Conservation (phyloP, 2,797 vertebrate genomes). For the Naso thynnoides region DNA sequence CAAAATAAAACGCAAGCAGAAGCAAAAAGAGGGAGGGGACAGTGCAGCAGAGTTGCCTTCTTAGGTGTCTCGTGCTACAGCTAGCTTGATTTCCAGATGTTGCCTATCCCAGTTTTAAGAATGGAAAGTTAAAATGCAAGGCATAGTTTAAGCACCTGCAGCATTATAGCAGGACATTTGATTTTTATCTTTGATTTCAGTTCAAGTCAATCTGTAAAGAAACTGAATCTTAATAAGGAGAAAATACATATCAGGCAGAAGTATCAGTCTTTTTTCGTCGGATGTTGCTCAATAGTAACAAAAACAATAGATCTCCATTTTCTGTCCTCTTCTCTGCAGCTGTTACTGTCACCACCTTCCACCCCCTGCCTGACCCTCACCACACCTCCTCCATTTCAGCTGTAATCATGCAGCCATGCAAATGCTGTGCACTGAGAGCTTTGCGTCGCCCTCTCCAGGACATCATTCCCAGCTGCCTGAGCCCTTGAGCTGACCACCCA, state of each 20-base stretch:
- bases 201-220: conserved; percentile 24
- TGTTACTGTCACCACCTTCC: conserved; percentile 74
- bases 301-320: conserved; percentile 74
- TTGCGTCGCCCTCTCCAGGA: conserved; percentile 76
- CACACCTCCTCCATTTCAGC: conserved; percentile 75
- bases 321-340: conserved; percentile 78
- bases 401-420: conserved; percentile 82
- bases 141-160: conserved; percentile 44
- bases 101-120: too few species aligned
- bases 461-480: conserved; percentile 82
- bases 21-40: too few species aligned
- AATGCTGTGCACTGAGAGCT: conserved; percentile 76
- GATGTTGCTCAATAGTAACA: conserved; percentile 49
- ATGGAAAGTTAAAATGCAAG: conserved; percentile 65
- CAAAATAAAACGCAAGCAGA: too few species aligned
- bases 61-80: too few species aligned
- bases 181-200: conserved; percentile 37
- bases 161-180: conserved; percentile 32
- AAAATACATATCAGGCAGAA: neutral
- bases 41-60: too few species aligned
- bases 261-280: conserved; percentile 37
- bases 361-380: conserved; percentile 56
- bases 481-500: conserved; percentile 82
- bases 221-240: conserved; percentile 17
- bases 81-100: too few species aligned